These are phyloP conservation scores for Athetis lepigone DNA, from an alignment of 2,888 invertebrate genomes.

Conservation along the genomic window DNA sequence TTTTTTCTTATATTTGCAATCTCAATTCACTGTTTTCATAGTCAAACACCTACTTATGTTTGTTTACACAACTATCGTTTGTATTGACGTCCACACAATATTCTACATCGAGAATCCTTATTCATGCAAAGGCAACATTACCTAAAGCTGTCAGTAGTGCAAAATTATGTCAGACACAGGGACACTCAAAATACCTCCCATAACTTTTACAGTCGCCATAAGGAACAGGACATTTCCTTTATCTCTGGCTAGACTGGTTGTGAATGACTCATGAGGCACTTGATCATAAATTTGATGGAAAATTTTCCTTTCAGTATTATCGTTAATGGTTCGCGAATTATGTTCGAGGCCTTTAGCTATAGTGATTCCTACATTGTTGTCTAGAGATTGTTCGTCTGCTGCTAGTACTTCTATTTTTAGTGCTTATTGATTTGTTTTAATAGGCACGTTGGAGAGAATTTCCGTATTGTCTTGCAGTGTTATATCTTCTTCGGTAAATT, in stretches of 20 bases:
- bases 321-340: constrained; percentile 67
- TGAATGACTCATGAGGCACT: constrained; percentile 60
- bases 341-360: constrained; percentile 39
- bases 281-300: constrained; percentile 68
- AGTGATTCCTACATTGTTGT: constrained; percentile 36
- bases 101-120: constrained; percentile 45
- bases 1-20: background rate
- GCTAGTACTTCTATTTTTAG: constrained; percentile 26
- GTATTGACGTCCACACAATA: constrained; percentile 37
- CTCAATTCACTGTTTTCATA: background rate
- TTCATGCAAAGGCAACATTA: constrained; percentile 53
- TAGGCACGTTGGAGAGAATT: background rate
- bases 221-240: constrained; percentile 57
- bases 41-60: background rate
- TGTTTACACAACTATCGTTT: constrained; percentile 10
- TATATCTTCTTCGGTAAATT: background rate
- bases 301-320: constrained; percentile 70
- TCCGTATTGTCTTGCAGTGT: constrained; percentile 1
- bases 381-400: constrained; percentile 26
- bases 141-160: constrained; percentile 55
- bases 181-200: constrained; percentile 52
- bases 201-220: constrained; percentile 56
- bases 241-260: constrained; percentile 55
- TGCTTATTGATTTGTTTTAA: constrained; percentile 19
- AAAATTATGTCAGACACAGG: constrained; percentile 53